Evolutionary conservation across 2,888 invertebrate genomes (phyloP).

Genomic region (Allacma fusca): DNA sequence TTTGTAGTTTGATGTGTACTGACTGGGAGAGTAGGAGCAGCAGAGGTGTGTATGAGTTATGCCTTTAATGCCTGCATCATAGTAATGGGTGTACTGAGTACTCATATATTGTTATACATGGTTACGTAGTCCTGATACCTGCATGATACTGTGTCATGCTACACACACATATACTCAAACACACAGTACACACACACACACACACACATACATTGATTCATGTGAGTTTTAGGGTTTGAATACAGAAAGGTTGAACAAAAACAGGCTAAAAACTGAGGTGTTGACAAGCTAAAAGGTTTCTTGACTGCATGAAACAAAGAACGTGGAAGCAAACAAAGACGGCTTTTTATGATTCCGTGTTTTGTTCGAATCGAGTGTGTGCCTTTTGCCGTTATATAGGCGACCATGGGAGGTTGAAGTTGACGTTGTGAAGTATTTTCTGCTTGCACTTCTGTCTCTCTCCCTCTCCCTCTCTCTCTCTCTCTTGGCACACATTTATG

Average conservation of each 20-base stretch:
- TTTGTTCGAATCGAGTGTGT: background rate
- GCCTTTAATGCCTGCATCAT: no score
- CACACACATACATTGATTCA: conserved; percentile 16
- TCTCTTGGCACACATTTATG: conserved; percentile 18
- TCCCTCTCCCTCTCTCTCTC: conserved; percentile 6
- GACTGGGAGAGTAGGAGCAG: no score
- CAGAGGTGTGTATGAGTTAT: no score
- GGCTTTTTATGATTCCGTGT: conserved; percentile 18
- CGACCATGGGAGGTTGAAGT: conserved; percentile 3
- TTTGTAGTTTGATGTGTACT: no score
- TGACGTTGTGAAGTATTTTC: conserved; percentile 7
- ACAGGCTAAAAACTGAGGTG: conserved; percentile 21
- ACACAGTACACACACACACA: no score
- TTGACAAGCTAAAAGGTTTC: conserved; percentile 24
- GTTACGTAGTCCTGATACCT: no score
- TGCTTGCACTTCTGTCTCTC: background rate
- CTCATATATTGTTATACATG: no score
- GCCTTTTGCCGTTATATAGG: conserved; percentile 18
- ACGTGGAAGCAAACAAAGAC: conserved; percentile 22
- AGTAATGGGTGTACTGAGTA: no score
- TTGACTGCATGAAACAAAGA: conserved; percentile 26
- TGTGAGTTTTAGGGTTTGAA: conserved; percentile 8
- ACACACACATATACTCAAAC: background rate
- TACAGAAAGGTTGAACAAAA: conserved; percentile 2
- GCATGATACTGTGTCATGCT: background rate